Conservation (phyloP, 2,888 invertebrate genomes). For the Cephus sareptanus region DNA sequence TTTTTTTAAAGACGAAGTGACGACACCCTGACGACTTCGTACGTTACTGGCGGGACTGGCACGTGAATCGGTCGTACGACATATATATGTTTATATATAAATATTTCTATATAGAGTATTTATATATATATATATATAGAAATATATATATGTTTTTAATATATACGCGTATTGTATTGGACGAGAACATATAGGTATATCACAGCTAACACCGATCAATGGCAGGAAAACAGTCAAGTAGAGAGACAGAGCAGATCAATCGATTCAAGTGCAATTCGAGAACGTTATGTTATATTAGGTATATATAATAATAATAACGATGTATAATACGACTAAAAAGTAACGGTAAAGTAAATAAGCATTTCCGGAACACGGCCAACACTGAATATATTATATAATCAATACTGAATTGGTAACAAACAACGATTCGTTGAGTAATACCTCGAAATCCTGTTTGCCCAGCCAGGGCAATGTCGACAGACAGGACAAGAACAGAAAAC, state of each 20-base stretch:
- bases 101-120: not conserved
- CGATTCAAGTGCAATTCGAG: constrained; percentile 55
- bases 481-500: constrained; percentile 78
- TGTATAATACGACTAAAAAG: constrained; percentile 37
- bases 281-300: constrained; percentile 25
- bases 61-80: constrained; percentile 2
- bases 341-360: constrained; percentile 51
- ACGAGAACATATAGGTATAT: constrained; percentile 29
- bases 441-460: constrained; percentile 88
- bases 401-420: constrained; percentile 58
- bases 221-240: constrained; percentile 56
- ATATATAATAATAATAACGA: constrained; percentile 28
- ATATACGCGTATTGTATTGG: not conserved
- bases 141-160: not conserved
- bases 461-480: constrained; percentile 73
- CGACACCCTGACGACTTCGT: not conserved
- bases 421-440: constrained; percentile 68
- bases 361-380: constrained; percentile 63
- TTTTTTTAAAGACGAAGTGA: not conserved
- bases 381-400: constrained; percentile 52
- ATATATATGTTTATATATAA: not conserved
- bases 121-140: not conserved
- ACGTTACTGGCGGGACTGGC: not conserved
- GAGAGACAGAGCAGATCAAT: constrained; percentile 57
- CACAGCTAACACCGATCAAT: constrained; percentile 61